Base-by-base conservation (phyloP, 2,888 invertebrate genomes). In the Ferdinandea cuprea region DNA sequence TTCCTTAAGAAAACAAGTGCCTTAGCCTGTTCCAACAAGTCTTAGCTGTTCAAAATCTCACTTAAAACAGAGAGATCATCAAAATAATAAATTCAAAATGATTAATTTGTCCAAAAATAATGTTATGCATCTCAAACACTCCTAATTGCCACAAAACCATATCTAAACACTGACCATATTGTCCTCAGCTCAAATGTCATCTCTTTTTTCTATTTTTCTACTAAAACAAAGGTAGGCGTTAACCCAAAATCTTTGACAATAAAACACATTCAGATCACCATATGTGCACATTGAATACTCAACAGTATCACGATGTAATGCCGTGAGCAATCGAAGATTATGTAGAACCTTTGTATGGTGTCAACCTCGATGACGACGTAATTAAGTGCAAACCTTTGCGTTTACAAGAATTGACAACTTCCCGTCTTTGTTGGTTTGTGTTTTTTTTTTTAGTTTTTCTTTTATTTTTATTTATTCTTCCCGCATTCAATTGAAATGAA, bases 371-470 rank as follows among this genome's bases (percentile, higher is more conserved):
- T 61, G 13, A 63, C 56, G 44, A 71, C 44, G 61, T 69, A 56
- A 25, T 35, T 65, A 72, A 52, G 44, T 73, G 44, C 73, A 74
- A 76, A 71, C 80, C 76, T 71, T 59, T 52, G 71, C 61, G 37
- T 76, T 80, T 65, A 58, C 37, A 48, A 35, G 61, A 72, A 71
- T 30, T 35, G 17, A 42, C 44, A 13, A 76, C 80, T 81, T 81
- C 80, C 80, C 80, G 80, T 81, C 63, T 48, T 28, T 9, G 17
- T 50, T 21, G 61, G 52, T 19, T 8, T 13, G 42, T 21, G 54
- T 52, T 19, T 19, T 63, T 35, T 19, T 30, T 44, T 15, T 30
- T 42, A n/a, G n/a, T n/a, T 52, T 19, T 19, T 63, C 25, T 19
- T 30, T 44, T 15, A 15, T 42, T 52, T 19, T 19, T 63, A 28